Conservation (phyloP, 2,113 vertebrate genomes). For the Leucosticte australis region DNA sequence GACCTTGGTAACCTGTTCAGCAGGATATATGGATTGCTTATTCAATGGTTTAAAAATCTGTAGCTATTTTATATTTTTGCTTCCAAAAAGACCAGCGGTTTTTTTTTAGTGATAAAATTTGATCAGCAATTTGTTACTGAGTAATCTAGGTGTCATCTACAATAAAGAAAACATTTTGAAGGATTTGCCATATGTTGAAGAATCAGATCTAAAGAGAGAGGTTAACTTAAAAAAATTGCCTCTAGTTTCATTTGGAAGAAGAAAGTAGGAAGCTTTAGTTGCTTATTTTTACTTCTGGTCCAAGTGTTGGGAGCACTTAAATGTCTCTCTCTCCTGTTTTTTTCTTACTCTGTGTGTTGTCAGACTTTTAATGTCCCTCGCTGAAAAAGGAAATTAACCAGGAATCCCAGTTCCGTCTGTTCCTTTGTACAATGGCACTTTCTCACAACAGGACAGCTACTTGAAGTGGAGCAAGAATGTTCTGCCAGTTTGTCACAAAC, state of each 20-base stretch:
- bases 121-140: not conserved
- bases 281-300: not conserved
- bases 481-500: constrained; percentile 24
- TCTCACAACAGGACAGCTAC: constrained; percentile 34
- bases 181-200: not conserved
- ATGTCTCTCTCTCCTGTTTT: not conserved
- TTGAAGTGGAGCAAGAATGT: not conserved
- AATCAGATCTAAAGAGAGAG: not conserved
- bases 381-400: constrained; percentile 11
- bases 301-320: not conserved
- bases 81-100: not conserved
- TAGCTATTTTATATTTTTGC: not conserved
- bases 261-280: not conserved
- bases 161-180: not conserved
- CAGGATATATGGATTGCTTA: not conserved
- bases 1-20: not conserved
- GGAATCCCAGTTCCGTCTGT: not conserved
- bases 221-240: not conserved
- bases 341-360: not conserved
- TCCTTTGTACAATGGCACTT: not conserved
- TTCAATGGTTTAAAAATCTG: not conserved
- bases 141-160: not conserved
- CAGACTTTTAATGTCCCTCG: not conserved
- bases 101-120: not conserved
- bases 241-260: not conserved